A percentile compares a stretch with the other conserved stretches of the same genome.
phyloP scores from a whole-genome alignment of 2,888 invertebrate genomes.

The Aquatica leii region DNA sequence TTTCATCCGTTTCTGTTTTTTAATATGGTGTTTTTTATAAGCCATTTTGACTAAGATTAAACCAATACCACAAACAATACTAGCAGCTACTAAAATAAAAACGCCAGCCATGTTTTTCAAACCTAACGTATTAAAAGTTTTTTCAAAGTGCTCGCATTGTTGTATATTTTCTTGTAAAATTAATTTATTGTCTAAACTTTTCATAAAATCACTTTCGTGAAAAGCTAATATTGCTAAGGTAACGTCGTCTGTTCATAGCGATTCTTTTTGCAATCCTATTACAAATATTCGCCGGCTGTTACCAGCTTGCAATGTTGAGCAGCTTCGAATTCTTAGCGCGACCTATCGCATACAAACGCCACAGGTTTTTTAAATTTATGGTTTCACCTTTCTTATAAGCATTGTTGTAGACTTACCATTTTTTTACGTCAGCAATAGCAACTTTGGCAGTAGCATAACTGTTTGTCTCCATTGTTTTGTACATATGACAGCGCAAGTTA shows the following conservation, averaged over 20 bases:
- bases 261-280: conserved; percentile 93
- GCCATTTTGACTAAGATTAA: conserved; percentile 97
- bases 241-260: conserved; percentile 95
- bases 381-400: background rate
- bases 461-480: conserved; percentile 97
- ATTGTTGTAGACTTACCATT: conserved; percentile 74
- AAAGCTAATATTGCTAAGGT: conserved; percentile 94
- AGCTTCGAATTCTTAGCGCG: conserved; percentile 97
- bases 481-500: conserved; percentile 99
- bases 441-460: conserved; percentile 96
- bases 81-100: conserved; percentile 96
- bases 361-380: conserved; percentile 80
- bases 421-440: conserved; percentile 93
- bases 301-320: conserved; percentile 97
- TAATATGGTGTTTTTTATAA: conserved; percentile 96
- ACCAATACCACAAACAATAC: conserved; percentile 94
- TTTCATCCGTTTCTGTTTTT: conserved; percentile 94
- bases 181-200: conserved; percentile 95
- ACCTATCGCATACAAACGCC: conserved; percentile 99
- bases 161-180: conserved; percentile 87
- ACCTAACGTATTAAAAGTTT: conserved; percentile 96
- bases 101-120: conserved; percentile 99
- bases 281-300: conserved; percentile 98
- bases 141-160: conserved; percentile 89
- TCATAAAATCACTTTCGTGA: conserved; percentile 99